phyloP scores from a whole-genome alignment of 2,888 invertebrate genomes.

The Fabriciana adippe region DNA sequence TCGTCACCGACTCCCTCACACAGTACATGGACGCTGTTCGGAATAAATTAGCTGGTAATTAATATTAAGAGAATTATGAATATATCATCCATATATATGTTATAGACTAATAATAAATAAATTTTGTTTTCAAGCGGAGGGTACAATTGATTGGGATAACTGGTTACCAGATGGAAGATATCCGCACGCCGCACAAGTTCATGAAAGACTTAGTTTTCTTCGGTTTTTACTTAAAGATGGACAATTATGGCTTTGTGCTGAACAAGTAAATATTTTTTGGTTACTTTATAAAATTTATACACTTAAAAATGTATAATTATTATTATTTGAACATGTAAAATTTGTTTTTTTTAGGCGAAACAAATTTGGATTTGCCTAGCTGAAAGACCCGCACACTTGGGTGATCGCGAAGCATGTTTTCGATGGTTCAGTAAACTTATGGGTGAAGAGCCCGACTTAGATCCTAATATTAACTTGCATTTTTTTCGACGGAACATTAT shows the following conservation, averaged over 20 bases:
- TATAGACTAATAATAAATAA: background rate
- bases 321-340: background rate
- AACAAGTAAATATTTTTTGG: slow-evolving; percentile 82
- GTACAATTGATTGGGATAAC: slow-evolving; percentile 89
- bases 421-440: slow-evolving; percentile 98
- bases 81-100: background rate
- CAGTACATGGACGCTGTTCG: slow-evolving; percentile 94
- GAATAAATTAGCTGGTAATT: slow-evolving; percentile 66
- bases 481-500: slow-evolving; percentile 98
- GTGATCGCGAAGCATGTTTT: slow-evolving; percentile 98
- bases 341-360: slow-evolving; percentile 84
- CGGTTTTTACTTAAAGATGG: slow-evolving; percentile 97
- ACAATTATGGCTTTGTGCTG: slow-evolving; percentile 97
- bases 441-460: slow-evolving; percentile 98
- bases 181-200: slow-evolving; percentile 95
- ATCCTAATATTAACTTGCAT: slow-evolving; percentile 96
- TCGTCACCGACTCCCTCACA: slow-evolving; percentile 95
- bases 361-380: slow-evolving; percentile 98
- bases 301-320: background rate
- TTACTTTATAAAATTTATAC: background rate
- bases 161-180: slow-evolving; percentile 94
- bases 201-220: slow-evolving; percentile 96
- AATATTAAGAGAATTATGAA: background rate
- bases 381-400: slow-evolving; percentile 94
- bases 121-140: slow-evolving; percentile 80